Evolutionary conservation across 2,113 vertebrate genomes (phyloP).

Genomic region (Fulica atra): DNA sequence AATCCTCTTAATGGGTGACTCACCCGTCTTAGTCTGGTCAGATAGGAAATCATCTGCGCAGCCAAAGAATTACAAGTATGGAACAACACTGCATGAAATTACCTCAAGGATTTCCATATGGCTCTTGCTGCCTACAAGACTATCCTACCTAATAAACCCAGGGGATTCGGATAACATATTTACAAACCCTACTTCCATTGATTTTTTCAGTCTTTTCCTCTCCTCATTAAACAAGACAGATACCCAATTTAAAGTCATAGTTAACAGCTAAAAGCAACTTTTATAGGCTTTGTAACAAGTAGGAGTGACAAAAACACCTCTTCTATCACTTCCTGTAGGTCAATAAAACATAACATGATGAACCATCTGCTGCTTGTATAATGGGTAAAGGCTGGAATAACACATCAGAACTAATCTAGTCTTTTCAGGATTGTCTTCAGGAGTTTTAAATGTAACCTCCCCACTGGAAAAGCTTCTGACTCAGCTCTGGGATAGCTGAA

Average conservation of each 20-base stretch:
- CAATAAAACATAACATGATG: constrained; percentile 51
- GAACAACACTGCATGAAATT: constrained; percentile 47
- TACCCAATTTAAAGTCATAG: constrained; percentile 18
- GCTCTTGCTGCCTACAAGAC: not conserved
- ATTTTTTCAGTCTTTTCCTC: not conserved
- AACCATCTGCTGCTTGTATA: constrained; percentile 56
- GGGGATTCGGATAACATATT: constrained; percentile 26
- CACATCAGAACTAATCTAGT: constrained; percentile 45
- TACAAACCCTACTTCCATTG: constrained; percentile 17
- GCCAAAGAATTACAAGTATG: constrained; percentile 31
- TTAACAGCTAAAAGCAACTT: constrained; percentile 44
- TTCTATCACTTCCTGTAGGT: constrained; percentile 46
- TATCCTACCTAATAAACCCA: constrained; percentile 25
- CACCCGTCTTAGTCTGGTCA: not conserved
- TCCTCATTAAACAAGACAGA: constrained; percentile 51
- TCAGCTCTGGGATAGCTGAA: not conserved
- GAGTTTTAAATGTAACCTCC: constrained; percentile 22
- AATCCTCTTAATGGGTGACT: constrained; percentile 59
- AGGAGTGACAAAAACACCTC: constrained; percentile 56
- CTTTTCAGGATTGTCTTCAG: constrained; percentile 2
- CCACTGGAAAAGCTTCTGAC: constrained; percentile 8
- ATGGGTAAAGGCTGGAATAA: constrained; percentile 30
- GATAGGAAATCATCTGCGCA: constrained; percentile 30
- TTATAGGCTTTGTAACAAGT: constrained; percentile 33
- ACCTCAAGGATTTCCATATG: constrained; percentile 48